Evolutionary conservation across 2,113 vertebrate genomes (phyloP), one percentile per base, ranked within the genome.

Genomic region (Paramisgurnus dabryanus): DNA sequence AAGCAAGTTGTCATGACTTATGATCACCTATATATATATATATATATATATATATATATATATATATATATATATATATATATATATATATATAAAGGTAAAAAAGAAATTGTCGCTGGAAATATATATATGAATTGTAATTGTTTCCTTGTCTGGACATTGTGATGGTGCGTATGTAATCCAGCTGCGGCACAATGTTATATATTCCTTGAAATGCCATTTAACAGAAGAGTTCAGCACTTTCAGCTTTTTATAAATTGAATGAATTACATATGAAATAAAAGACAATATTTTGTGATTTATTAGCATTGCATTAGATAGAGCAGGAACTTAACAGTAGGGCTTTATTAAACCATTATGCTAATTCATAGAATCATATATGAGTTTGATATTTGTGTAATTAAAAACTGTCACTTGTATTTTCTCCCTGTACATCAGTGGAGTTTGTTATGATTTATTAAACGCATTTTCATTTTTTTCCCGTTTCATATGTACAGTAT

Each of bases 371-470:
- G 89, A 90, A 90, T 89, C 86, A 67, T 85, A 67, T 86, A 83
- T 79, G 86, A 88, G 89, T 90, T 88, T 86, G 86, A 90, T 91
- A 90, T 91, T 87, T 90, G 90, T 89, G 88, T 91, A 93, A 93
- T 92, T 92, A 92, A 92, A 93, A 93, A 90, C 87, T 89, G 87
- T 89, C 90, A 87, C 80, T 84, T 86, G 80, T 78, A 81, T 90
- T 84, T 89, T 83, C 27, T 40, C 65, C 85, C 82, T 58, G 78
- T 74, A 78, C 84, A 86, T 85, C 87, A 85, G 83, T 88, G 85
- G 87, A 82, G 86, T 88, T 81, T 73, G 22, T 81, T 11, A 45
- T 93, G 90, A 91, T 93, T 90, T 92, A 91, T 91, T 89, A 87
- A 82, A 80, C 15, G 82, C 67, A 68, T 82, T 63, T 58, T 67